These are phyloP conservation scores for Silvanus unidentatus DNA, from an alignment of 2,888 invertebrate genomes.

Conservation along the genomic window DNA sequence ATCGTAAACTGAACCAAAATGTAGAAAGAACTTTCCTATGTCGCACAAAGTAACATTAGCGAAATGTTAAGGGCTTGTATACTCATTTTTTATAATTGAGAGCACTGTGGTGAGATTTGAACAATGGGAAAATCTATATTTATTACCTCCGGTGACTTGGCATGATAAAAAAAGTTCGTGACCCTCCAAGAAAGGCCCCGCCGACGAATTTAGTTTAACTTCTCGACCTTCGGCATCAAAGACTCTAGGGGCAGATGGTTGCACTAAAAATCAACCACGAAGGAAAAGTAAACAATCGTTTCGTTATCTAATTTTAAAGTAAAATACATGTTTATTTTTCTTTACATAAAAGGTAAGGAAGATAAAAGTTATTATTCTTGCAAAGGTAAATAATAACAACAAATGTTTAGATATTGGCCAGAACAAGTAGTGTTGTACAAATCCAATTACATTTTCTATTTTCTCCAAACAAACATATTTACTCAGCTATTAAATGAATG, in stretches of 20 bases:
- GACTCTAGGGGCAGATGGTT: constrained; percentile 73
- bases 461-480: no score
- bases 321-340: constrained; percentile 12
- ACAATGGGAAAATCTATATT: neutral
- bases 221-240: constrained; percentile 78
- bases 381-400: no score
- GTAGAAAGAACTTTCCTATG: no score
- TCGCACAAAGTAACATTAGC: no score
- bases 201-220: constrained; percentile 58
- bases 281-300: constrained; percentile 29
- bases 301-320: constrained; percentile 22
- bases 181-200: constrained; percentile 83
- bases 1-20: no score
- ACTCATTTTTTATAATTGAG: neutral
- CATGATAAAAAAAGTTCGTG: constrained; percentile 78
- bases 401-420: no score
- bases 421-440: no score
- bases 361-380: no score
- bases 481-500: no score
- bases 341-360: constrained; percentile 1
- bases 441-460: no score
- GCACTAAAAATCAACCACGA: constrained; percentile 54
- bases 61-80: no score
- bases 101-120: no score
- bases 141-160: constrained; percentile 78